A percentile compares a stretch with the other conserved stretches of the same genome.
These are phyloP conservation scores for Brachionus rotundiformis DNA, from an alignment of 1,140 invertebrate genomes.

Conservation along the genomic window DNA sequence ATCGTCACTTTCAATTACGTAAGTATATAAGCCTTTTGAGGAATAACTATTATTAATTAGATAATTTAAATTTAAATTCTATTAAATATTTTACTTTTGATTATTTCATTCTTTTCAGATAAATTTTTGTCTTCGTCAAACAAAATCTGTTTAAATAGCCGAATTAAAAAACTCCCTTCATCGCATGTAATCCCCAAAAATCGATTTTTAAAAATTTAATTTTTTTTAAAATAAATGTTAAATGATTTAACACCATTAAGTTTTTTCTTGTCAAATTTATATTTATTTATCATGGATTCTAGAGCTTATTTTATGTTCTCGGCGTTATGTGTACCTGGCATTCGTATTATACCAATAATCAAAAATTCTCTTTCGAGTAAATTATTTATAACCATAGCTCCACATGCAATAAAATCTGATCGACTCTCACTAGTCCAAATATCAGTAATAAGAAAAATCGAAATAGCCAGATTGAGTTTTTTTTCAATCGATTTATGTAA, in stretches of 20 bases:
- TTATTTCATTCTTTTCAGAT: not conserved
- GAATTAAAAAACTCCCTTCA: not conserved
- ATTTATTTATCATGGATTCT: not conserved
- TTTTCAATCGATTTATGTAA: not conserved
- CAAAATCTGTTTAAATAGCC: constrained; percentile 10
- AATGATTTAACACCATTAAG: not conserved
- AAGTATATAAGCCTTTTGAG: not conserved
- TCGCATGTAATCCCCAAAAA: not conserved
- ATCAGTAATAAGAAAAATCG: not conserved
- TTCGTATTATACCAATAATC: not conserved
- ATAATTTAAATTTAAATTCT: not conserved
- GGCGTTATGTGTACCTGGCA: not conserved
- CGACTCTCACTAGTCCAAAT: not conserved
- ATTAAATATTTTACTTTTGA: not conserved
- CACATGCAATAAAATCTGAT: constrained; percentile 24
- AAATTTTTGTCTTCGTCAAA: not conserved
- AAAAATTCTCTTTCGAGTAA: not conserved
- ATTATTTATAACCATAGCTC: not conserved
- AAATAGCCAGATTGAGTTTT: not conserved
- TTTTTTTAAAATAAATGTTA: not conserved
- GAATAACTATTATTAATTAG: not conserved
- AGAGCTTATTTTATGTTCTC: not conserved
- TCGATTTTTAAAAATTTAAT: not conserved
- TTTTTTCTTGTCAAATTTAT: not conserved
- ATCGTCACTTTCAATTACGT: too few species aligned